phyloP scores from a whole-genome alignment of 1,140 invertebrate genomes.

The Anastrepha ludens region DNA sequence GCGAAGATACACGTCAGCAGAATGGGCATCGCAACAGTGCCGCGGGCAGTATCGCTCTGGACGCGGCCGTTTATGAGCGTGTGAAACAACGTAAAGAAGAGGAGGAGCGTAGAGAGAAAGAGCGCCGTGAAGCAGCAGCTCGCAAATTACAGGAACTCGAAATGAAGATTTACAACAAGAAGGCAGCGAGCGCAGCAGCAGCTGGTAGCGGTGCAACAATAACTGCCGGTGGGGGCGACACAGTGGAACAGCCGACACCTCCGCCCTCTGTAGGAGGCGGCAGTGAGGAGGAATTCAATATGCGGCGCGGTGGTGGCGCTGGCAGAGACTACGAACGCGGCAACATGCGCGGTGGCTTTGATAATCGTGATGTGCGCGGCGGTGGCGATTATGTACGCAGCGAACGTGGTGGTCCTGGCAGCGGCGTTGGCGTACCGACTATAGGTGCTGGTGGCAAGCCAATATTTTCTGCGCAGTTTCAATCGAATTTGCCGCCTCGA shows the following conservation, averaged over 20 bases:
- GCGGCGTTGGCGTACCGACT: constrained; percentile 57
- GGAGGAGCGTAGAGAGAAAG: constrained; percentile 82
- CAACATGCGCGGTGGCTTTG: constrained; percentile 56
- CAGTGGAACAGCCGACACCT: constrained; percentile 61
- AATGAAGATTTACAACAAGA: constrained; percentile 78
- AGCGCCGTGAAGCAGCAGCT: constrained; percentile 78
- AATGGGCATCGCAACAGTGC: constrained; percentile 70
- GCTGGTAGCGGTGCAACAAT: neutral
- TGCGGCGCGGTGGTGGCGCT: constrained; percentile 57
- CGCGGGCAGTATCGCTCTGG: constrained; percentile 66
- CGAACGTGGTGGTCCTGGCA: constrained; percentile 50
- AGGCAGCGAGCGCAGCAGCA: constrained; percentile 72
- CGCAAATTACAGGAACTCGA: constrained; percentile 81
- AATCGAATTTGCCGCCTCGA: constrained; percentile 87
- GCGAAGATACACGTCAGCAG: constrained; percentile 65
- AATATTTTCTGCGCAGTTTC: constrained; percentile 83
- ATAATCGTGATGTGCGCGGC: constrained; percentile 50
- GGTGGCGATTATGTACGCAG: constrained; percentile 51
- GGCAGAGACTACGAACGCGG: constrained; percentile 55
- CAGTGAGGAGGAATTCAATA: constrained; percentile 45
- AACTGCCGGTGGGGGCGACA: neutral
- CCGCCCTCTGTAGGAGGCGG: constrained; percentile 51
- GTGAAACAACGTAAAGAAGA: constrained; percentile 83
- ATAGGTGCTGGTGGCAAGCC: constrained; percentile 64
- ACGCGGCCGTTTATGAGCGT: constrained; percentile 77